Percentiles rank a stretch among this genome's conserved stretches.
These are phyloP conservation scores for Cephus rjabovi DNA, from an alignment of 2,888 invertebrate species.

Conservation along the genomic window DNA sequence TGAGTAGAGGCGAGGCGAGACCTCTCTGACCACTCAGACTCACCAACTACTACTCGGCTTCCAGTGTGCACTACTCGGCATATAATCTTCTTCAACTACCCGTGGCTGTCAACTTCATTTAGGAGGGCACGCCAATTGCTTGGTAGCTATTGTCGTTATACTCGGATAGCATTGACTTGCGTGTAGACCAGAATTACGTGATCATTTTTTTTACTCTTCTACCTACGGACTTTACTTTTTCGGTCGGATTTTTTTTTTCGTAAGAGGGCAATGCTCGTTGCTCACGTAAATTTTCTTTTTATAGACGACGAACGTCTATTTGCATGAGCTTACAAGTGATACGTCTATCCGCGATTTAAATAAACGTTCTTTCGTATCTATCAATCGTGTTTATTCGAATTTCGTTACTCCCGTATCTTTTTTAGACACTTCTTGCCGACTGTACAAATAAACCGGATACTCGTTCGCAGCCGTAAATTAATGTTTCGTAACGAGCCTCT, in stretches of 20 bases:
- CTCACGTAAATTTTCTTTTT: neutral
- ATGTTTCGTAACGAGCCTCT: neutral
- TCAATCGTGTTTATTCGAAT: neutral
- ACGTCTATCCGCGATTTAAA: neutral
- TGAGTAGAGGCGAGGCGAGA: neutral
- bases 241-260: neutral
- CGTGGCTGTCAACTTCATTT: conserved; percentile 7
- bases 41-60: neutral
- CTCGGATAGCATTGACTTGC: neutral
- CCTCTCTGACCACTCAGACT: neutral
- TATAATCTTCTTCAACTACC: neutral
- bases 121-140: neutral
- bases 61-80: neutral
- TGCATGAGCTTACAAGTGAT: neutral
- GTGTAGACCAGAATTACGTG: neutral
- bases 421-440: neutral
- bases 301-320: neutral
- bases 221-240: neutral
- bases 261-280: neutral
- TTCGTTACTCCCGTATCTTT: neutral
- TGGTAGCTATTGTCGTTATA: neutral
- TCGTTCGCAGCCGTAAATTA: neutral
- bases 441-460: neutral
- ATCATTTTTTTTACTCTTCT: neutral
- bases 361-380: neutral